These are phyloP conservation scores for Drosophila aff. DNA, from an alignment of 1,140 invertebrate genomes.

Conservation along the genomic window DNA sequence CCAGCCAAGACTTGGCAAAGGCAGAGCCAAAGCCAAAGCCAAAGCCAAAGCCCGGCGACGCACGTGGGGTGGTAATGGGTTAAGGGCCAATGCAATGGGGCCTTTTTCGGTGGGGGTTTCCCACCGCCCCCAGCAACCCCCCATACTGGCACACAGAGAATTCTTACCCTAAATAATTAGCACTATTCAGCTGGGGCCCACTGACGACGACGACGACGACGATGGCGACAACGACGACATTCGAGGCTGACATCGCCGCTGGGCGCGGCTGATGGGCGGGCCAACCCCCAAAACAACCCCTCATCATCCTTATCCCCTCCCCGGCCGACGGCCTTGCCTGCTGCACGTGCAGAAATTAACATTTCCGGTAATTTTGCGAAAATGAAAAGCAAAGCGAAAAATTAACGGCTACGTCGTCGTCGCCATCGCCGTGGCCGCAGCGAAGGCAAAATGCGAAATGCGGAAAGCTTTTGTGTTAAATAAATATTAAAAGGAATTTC, in stretches of 20 bases:
- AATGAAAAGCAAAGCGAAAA: slow-evolving; percentile 84
- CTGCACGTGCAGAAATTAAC: slow-evolving; percentile 84
- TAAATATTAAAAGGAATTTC: slow-evolving; percentile 83
- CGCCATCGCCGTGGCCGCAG: slow-evolving; percentile 19
- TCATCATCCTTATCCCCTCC: slow-evolving; percentile 9
- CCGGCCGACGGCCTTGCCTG: slow-evolving; percentile 36
- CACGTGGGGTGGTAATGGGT: slow-evolving; percentile 69
- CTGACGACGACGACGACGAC: slow-evolving; percentile 35
- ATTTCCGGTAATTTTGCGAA: slow-evolving; percentile 84
- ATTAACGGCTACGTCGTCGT: slow-evolving; percentile 70
- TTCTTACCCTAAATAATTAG: slow-evolving; percentile 84
- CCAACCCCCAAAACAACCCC: slow-evolving; percentile 45
- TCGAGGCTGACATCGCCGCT: slow-evolving; percentile 42
- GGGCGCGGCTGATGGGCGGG: slow-evolving; percentile 58
- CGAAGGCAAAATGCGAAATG: slow-evolving; percentile 68
- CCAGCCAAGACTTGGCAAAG: slow-evolving; percentile 48
- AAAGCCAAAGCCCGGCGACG: slow-evolving; percentile 39
- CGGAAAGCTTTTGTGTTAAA: slow-evolving; percentile 83
- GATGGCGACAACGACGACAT: slow-evolving; percentile 20
- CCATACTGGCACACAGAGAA: slow-evolving; percentile 46
- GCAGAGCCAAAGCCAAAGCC: slow-evolving; percentile 43
- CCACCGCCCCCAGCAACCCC: slow-evolving; percentile 2
- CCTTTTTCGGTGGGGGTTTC: slow-evolving; percentile 60
- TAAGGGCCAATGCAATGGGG: slow-evolving; percentile 72
- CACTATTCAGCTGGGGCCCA: slow-evolving; percentile 79